phyloP scores from a whole-genome alignment of 1,140 invertebrate genomes.

The Hyposmocoma kahamanoa region DNA sequence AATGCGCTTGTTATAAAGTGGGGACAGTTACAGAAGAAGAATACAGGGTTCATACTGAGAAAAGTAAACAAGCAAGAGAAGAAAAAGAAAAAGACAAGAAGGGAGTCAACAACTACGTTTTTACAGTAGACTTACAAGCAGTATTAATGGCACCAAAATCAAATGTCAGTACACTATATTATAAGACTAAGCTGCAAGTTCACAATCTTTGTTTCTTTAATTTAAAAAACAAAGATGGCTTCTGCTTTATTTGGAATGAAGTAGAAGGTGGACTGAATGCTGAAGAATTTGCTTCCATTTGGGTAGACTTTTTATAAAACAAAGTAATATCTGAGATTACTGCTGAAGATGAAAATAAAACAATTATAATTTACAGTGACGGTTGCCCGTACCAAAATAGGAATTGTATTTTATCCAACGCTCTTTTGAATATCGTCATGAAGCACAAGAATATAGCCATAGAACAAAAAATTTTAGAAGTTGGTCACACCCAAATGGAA shows the following conservation, averaged over 20 bases:
- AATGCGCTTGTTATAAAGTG: background rate
- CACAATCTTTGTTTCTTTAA: background rate
- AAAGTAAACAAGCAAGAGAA: background rate
- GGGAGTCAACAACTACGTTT: background rate
- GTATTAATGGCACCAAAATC: background rate
- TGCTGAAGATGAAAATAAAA: background rate
- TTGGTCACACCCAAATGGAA: background rate
- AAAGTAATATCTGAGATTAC: background rate
- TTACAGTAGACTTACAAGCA: background rate
- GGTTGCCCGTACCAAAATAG: background rate
- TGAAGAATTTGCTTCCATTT: background rate
- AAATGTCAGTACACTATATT: background rate
- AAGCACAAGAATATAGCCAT: background rate
- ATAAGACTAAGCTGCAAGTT: background rate
- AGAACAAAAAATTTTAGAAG: background rate
- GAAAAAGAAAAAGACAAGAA: background rate
- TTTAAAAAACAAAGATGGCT: background rate
- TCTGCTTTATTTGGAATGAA: background rate
- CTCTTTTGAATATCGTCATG: background rate
- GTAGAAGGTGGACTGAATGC: background rate
- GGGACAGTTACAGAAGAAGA: background rate
- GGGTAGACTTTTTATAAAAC: no score
- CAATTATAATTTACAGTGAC: background rate
- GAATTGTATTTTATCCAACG: background rate
- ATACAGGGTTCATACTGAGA: background rate